Conservation (phyloP, 64 coral and sea anemone species). For the Montipora sp. region DNA sequence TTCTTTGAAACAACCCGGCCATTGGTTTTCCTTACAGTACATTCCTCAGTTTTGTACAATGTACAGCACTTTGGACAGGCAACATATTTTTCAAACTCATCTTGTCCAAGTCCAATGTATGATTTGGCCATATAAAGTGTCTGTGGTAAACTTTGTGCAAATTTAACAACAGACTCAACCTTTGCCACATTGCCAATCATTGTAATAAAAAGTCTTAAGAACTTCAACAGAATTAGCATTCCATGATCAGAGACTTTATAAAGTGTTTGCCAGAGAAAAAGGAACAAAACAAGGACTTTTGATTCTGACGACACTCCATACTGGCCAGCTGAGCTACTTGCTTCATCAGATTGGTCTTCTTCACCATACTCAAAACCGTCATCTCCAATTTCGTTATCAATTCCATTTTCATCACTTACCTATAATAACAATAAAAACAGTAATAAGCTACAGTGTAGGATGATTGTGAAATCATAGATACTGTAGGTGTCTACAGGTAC, state of each 20-base stretch:
- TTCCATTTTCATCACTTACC: constrained; percentile 27
- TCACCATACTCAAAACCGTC: constrained; percentile 26
- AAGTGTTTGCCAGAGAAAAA: constrained; percentile 51
- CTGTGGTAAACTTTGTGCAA: constrained; percentile 51
- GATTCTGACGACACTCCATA: constrained; percentile 37
- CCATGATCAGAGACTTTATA: constrained; percentile 71
- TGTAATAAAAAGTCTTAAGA: constrained; percentile 43
- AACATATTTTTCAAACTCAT: too few species aligned
- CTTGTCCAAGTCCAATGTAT: too few species aligned
- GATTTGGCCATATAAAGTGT: too few species aligned
- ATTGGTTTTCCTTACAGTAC: too few species aligned
- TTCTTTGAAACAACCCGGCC: too few species aligned
- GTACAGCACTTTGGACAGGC: too few species aligned
- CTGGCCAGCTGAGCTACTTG: background rate
- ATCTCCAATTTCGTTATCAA: background rate
- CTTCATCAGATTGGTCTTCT: constrained; percentile 1
- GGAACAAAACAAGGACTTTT: constrained; percentile 62
- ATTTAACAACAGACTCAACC: constrained; percentile 32
- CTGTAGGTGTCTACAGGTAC: background rate
- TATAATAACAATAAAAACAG: background rate
- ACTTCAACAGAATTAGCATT: constrained; percentile 50
- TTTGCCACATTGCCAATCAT: constrained; percentile 30
- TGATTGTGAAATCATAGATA: background rate
- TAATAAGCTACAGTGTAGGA: background rate
- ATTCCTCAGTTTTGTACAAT: too few species aligned